These are phyloP conservation scores for Magallana gigas DNA, from an alignment of 1,140 invertebrate genomes.

Conservation along the genomic window DNA sequence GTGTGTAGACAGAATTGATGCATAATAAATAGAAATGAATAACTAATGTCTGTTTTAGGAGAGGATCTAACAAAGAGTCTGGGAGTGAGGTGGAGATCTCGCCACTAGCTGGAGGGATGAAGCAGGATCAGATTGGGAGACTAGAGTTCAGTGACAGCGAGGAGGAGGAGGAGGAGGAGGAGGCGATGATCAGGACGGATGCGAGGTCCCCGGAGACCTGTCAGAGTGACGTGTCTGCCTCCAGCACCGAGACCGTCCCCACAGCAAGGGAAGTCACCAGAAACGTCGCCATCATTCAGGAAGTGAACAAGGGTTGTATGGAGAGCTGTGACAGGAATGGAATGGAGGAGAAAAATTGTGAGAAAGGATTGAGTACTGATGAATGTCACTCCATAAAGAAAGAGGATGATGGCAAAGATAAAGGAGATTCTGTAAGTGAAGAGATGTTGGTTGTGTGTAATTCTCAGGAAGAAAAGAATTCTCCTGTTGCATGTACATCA, in stretches of 20 bases:
- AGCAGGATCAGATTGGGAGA: constrained; percentile 41
- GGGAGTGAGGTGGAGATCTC: constrained; percentile 42
- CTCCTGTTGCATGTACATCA: not conserved
- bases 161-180: constrained; percentile 45
- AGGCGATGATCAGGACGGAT: constrained; percentile 34
- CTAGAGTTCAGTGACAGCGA: constrained; percentile 47
- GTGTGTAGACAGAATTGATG: too few relatives aligned
- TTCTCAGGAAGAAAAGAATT: not conserved
- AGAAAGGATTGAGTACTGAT: not conserved
- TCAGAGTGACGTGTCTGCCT: constrained; percentile 45
- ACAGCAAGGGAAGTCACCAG: constrained; percentile 50
- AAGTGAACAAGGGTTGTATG: not conserved
- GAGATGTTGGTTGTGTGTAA: not conserved
- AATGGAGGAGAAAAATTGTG: not conserved
- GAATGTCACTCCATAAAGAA: not conserved
- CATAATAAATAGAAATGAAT: too few relatives aligned
- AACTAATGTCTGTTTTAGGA: constrained; percentile 26
- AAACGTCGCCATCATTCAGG: not conserved
- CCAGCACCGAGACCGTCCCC: constrained; percentile 49
- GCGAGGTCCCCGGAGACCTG: constrained; percentile 41
- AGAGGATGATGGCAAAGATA: not conserved
- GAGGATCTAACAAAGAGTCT: constrained; percentile 19
- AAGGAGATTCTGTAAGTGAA: not conserved
- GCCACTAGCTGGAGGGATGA: constrained; percentile 39
- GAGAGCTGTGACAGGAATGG: not conserved